Evolutionary conservation across 2,113 vertebrate species (phyloP).

Genomic region (Perca fluviatilis): DNA sequence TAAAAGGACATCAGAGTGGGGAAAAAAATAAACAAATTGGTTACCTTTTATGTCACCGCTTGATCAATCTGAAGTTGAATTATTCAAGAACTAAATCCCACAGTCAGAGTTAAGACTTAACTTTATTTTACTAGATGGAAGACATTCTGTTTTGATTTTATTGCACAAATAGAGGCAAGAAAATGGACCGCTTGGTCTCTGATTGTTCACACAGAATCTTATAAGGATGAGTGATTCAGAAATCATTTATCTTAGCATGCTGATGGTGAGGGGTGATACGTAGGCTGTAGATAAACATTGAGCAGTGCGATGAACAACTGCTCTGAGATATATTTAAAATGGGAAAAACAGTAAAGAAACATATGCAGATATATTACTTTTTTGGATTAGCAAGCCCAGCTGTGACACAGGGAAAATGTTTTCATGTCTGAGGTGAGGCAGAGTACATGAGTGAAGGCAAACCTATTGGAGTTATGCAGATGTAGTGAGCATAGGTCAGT

Average conservation of each 20-base stretch:
- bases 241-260: constrained; percentile 3
- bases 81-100: background rate
- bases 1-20: background rate
- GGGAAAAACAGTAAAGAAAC: background rate
- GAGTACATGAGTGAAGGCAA: constrained; percentile 18
- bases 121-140: background rate
- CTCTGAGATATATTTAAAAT: constrained; percentile 14
- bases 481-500: constrained; percentile 59
- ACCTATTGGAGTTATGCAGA: constrained; percentile 55
- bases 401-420: background rate
- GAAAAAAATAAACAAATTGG: background rate
- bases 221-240: constrained; percentile 35
- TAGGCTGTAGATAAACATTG: background rate
- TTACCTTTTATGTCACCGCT: background rate
- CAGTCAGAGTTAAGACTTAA: background rate
- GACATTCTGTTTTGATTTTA: background rate
- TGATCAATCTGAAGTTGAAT: background rate
- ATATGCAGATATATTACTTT: background rate
- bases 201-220: constrained; percentile 11
- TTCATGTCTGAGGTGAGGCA: constrained; percentile 26
- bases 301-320: constrained; percentile 4
- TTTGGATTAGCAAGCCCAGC: background rate
- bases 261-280: background rate
- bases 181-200: background rate
- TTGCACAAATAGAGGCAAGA: background rate